A percentile compares a stretch with the other conserved stretches of the same genome.
These are phyloP conservation scores for Drosophila affinis DNA, from an alignment of 2,888 invertebrate genomes.

Conservation along the genomic window DNA sequence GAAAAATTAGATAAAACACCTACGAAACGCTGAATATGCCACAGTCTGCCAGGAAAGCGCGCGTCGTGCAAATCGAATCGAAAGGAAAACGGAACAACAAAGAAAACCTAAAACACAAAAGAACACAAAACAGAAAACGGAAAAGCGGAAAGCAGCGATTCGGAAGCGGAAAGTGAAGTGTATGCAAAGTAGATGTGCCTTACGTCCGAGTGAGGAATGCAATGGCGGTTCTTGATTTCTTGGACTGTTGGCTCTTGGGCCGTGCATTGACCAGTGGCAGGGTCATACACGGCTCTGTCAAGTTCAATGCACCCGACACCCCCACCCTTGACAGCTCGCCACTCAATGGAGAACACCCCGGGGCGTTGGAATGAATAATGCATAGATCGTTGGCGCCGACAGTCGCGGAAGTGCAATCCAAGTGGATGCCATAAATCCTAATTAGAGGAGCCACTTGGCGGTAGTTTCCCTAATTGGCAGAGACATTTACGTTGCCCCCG, in stretches of 20 bases:
- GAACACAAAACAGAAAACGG: constrained; percentile 2
- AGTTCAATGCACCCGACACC: constrained; percentile 50
- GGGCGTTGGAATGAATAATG: constrained; percentile 21
- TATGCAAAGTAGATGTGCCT: constrained; percentile 18
- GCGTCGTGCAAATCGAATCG: constrained; percentile 61
- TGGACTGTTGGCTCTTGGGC: not conserved
- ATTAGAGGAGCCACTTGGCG: not conserved
- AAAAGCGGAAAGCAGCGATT: constrained; percentile 16
- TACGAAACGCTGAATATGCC: constrained; percentile 75
- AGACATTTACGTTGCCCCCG: constrained; percentile 21
- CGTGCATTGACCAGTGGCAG: constrained; percentile 23
- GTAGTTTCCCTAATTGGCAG: constrained; percentile 33
- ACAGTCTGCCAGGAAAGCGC: constrained; percentile 80
- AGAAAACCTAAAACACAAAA: constrained; percentile 18
- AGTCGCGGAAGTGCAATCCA: not conserved
- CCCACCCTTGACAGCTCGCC: not conserved
- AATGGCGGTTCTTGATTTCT: too few relatives aligned
- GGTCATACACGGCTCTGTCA: constrained; percentile 38
- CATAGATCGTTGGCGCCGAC: constrained; percentile 7
- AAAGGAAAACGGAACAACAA: constrained; percentile 17
- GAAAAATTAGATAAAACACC: constrained; percentile 81
- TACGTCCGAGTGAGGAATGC: constrained; percentile 1
- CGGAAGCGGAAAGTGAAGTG: constrained; percentile 37
- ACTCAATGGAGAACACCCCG: not conserved
- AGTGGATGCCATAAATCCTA: not conserved